Conservation (phyloP, 2,888 invertebrate genomes). For the Teleiodes luculella region DNA sequence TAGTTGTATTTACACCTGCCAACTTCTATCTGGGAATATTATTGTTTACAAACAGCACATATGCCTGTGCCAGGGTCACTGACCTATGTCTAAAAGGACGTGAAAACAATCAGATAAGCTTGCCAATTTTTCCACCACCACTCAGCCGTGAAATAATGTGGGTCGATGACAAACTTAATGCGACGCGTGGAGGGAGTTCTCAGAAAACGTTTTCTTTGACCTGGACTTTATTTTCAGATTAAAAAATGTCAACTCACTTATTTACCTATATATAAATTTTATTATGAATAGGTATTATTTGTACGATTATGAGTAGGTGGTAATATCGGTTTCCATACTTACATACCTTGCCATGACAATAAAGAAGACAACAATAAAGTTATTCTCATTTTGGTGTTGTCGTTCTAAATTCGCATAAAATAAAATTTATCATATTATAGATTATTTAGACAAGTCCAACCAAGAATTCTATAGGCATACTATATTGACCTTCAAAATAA, state of each 20-base stretch:
- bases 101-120: conserved; percentile 30
- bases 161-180: conserved; percentile 40
- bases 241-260: background rate
- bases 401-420: no score
- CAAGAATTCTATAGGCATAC: no score
- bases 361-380: no score
- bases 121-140: conserved; percentile 42
- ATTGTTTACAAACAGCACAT: conserved; percentile 24
- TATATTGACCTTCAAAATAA: no score
- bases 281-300: no score
- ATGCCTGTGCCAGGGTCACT: conserved; percentile 27
- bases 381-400: no score
- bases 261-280: no score
- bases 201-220: conserved; percentile 17
- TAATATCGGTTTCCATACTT: no score
- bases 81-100: conserved; percentile 36
- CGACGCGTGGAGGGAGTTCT: conserved; percentile 10
- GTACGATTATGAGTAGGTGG: no score
- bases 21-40: background rate
- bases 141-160: conserved; percentile 16
- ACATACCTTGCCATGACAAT: no score
- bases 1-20: background rate
- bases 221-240: conserved; percentile 13
- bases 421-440: no score
- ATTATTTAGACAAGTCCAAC: no score